phyloP scores from a whole-genome alignment of 1,140 invertebrate genomes.

The Drosophila athabasca region DNA sequence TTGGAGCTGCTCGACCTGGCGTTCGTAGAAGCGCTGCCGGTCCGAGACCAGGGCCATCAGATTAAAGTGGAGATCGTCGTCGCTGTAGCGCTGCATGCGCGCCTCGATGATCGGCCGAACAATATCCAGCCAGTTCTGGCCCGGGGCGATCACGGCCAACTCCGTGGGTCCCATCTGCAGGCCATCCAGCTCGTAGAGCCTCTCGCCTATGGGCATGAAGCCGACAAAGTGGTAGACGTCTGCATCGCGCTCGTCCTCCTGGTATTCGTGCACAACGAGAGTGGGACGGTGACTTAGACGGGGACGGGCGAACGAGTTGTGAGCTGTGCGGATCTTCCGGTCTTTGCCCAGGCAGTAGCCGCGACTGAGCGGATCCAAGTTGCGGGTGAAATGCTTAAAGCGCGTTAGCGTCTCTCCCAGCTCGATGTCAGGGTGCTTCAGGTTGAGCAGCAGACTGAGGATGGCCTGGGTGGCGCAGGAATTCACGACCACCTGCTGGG shows the following conservation, averaged over 20 bases:
- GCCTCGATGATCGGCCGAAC: conserved; percentile 96
- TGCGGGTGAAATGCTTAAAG: conserved; percentile 96
- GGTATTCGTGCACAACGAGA: conserved; percentile 97
- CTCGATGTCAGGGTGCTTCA: conserved; percentile 92
- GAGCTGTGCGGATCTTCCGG: conserved; percentile 95
- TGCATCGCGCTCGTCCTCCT: conserved; percentile 89
- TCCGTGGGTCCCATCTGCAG: conserved; percentile 96
- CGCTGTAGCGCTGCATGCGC: conserved; percentile 97
- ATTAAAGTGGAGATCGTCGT: conserved; percentile 99
- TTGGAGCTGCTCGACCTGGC: conserved; percentile 89
- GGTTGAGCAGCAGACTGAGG: conserved; percentile 96
- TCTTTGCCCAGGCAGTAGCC: conserved; percentile 98
- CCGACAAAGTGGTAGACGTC: conserved; percentile 98
- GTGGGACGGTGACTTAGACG: conserved; percentile 81
- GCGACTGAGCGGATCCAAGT: conserved; percentile 97
- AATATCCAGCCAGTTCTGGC: conserved; percentile 95
- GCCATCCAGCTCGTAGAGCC: conserved; percentile 98
- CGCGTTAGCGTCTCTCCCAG: conserved; percentile 93
- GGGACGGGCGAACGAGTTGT: conserved; percentile 98
- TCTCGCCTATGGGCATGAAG: conserved; percentile 97
- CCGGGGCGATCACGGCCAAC: conserved; percentile 90
- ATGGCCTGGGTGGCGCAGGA: conserved; percentile 99
- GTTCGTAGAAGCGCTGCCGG: conserved; percentile 92
- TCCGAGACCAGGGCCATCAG: conserved; percentile 98
- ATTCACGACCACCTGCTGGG: conserved; percentile 99